These are phyloP conservation scores for Trichechus manatus DNA, from an alignment of 2,113 vertebrate species.

Conservation along the genomic window DNA sequence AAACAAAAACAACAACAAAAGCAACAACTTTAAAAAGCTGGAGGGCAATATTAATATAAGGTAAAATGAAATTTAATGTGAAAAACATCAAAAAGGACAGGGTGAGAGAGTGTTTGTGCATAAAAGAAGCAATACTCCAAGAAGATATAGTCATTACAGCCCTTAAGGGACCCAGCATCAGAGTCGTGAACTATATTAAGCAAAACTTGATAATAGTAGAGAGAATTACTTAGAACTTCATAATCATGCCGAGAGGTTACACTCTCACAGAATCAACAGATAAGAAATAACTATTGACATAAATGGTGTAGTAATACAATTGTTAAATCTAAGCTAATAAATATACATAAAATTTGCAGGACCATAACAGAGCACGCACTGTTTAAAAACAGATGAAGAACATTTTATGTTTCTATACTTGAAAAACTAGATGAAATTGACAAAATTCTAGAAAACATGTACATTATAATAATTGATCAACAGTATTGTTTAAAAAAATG, in stretches of 20 bases:
- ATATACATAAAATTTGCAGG: not conserved
- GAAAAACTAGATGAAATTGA: not conserved
- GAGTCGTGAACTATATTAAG: not conserved
- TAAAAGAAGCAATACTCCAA: not conserved
- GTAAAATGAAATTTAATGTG: not conserved
- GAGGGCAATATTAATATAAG: not conserved
- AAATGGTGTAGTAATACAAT: not conserved
- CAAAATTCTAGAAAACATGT: not conserved
- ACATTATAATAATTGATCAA: not conserved
- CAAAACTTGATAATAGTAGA: not conserved
- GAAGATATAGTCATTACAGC: not conserved
- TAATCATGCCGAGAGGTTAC: not conserved
- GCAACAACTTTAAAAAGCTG: not conserved
- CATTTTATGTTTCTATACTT: not conserved
- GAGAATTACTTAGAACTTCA: conserved; percentile 11
- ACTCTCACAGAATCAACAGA: not conserved
- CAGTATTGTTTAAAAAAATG: not conserved
- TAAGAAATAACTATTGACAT: conserved; percentile 13
- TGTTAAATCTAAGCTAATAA: not conserved
- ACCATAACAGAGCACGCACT: not conserved
- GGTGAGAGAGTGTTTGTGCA: not conserved
- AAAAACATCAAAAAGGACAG: not conserved
- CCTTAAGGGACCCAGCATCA: not conserved
- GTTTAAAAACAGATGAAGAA: not conserved
- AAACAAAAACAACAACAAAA: too few relatives aligned